These are phyloP conservation scores for Cirrhinus mrigala DNA, from an alignment of 2,797 vertebrate species.

Conservation along the genomic window DNA sequence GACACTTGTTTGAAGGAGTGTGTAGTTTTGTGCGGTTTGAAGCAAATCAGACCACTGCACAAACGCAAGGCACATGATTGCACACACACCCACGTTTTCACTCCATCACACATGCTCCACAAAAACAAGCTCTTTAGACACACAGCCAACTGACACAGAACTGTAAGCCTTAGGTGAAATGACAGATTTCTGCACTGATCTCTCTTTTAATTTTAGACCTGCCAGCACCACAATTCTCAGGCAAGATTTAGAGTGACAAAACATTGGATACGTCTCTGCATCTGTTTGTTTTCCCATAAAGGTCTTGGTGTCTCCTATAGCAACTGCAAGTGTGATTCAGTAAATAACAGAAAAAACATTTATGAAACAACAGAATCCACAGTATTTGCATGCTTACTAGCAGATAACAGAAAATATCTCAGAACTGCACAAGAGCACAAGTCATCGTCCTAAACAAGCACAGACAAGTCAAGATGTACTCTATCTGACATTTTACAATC, in stretches of 20 bases:
- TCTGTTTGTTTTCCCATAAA: not conserved
- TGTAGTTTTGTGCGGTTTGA: not conserved
- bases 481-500: conserved; percentile 15
- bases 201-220: not conserved
- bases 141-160: conserved; percentile 12
- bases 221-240: not conserved
- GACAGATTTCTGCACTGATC: not conserved
- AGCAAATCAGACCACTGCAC: conserved; percentile 18
- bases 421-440: not conserved
- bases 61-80: conserved; percentile 16
- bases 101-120: conserved; percentile 21
- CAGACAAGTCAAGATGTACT: conserved; percentile 32
- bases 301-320: not conserved
- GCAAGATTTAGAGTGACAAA: not conserved
- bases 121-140: conserved; percentile 36
- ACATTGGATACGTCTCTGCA: not conserved
- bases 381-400: not conserved
- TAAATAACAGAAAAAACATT: not conserved
- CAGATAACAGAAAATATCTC: not conserved
- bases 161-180: not conserved
- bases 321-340: not conserved
- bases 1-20: not conserved
- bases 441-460: conserved; percentile 13
- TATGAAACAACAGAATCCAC: not conserved
- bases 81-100: conserved; percentile 7